These are phyloP conservation scores for Tuberolachnus salignus DNA, from an alignment of 2,888 invertebrate genomes.

Conservation along the genomic window DNA sequence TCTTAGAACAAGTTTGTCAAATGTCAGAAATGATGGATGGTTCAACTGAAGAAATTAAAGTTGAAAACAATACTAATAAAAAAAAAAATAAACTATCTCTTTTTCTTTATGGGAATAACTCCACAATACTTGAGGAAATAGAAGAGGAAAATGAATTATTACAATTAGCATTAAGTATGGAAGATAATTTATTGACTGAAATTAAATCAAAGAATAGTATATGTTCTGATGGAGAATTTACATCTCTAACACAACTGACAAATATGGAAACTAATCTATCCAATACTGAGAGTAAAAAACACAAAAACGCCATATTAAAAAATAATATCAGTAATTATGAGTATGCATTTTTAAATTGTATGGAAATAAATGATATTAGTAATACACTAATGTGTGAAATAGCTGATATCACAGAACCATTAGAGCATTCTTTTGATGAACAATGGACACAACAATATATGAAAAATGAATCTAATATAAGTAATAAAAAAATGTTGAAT, in stretches of 20 bases:
- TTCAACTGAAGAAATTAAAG: constrained; percentile 20
- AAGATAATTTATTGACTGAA: constrained; percentile 42
- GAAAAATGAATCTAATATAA: neutral
- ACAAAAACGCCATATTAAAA: neutral
- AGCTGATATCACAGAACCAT: constrained; percentile 44
- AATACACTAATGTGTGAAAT: constrained; percentile 53
- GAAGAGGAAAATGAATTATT: constrained; percentile 43
- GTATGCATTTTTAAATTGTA: neutral
- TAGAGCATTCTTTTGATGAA: constrained; percentile 48
- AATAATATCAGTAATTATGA: neutral
- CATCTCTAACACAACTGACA: constrained; percentile 26
- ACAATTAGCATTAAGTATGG: constrained; percentile 45
- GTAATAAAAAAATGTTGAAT: neutral
- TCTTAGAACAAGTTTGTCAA: constrained; percentile 55
- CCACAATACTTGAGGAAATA: constrained; percentile 26
- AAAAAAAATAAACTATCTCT: constrained; percentile 26
- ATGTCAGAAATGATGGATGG: constrained; percentile 39
- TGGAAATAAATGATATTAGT: constrained; percentile 27
- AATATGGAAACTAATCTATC: neutral
- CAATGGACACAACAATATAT: constrained; percentile 45
- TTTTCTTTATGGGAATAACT: constrained; percentile 43
- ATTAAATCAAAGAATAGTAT: constrained; percentile 26
- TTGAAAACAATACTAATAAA: neutral
- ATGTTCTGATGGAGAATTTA: constrained; percentile 27
- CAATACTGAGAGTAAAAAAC: constrained; percentile 1